Evolutionary conservation across 2,113 vertebrate species (phyloP).

Genomic region (Noturus placidus): DNA sequence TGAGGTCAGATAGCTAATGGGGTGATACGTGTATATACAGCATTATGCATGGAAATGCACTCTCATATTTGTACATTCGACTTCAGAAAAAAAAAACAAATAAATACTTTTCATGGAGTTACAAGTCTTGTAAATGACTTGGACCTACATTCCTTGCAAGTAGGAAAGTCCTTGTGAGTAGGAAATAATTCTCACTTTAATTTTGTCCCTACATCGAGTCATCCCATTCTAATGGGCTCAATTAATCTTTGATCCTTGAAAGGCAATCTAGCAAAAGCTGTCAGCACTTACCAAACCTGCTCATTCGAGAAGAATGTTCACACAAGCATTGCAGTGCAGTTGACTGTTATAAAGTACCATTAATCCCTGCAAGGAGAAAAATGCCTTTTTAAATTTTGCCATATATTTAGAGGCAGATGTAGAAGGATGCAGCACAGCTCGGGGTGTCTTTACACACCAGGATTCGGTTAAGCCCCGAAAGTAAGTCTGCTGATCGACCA

Average conservation of each 20-base stretch:
- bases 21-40: neutral
- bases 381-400: constrained; percentile 26
- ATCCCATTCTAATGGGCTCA: constrained; percentile 50
- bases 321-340: constrained; percentile 30
- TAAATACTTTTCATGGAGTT: neutral
- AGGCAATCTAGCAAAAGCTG: constrained; percentile 49
- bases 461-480: constrained; percentile 55
- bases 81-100: neutral
- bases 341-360: constrained; percentile 38
- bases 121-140: constrained; percentile 26
- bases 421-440: constrained; percentile 40
- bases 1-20: neutral
- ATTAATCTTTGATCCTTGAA: constrained; percentile 57
- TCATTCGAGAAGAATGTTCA: constrained; percentile 48
- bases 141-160: neutral
- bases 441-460: constrained; percentile 31
- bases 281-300: constrained; percentile 48
- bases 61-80: neutral
- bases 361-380: constrained; percentile 43
- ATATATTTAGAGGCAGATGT: constrained; percentile 42
- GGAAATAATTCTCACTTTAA: constrained; percentile 49
- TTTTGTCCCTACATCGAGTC: constrained; percentile 49
- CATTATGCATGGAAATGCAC: neutral
- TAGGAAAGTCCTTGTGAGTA: constrained; percentile 15
- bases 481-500: constrained; percentile 53